These are phyloP conservation scores for Pollicipes pollicipes DNA, from an alignment of 1,140 invertebrate species.

Conservation along the genomic window DNA sequence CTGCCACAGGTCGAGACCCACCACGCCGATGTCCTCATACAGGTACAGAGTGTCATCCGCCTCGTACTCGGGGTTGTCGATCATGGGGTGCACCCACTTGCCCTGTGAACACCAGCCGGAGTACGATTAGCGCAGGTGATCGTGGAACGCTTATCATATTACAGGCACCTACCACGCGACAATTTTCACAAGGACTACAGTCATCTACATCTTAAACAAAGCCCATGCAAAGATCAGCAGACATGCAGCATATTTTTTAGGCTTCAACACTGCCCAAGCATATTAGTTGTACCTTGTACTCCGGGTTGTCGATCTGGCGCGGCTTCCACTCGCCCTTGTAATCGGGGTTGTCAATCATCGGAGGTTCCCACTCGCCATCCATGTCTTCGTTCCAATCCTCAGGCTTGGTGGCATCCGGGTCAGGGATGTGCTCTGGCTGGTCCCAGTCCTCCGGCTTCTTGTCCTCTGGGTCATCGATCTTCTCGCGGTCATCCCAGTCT, in stretches of 20 bases:
- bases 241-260: too few species aligned
- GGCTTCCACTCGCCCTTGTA: constrained; percentile 75
- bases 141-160: too few species aligned
- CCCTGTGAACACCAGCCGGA: constrained; percentile 30
- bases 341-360: constrained; percentile 52
- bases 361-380: constrained; percentile 95
- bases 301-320: constrained; percentile 90
- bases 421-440: constrained; percentile 92
- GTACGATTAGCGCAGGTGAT: not conserved
- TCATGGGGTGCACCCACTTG: constrained; percentile 95
- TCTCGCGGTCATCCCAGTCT: constrained; percentile 87
- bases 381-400: constrained; percentile 99
- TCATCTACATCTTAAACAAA: too few species aligned
- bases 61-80: constrained; percentile 92
- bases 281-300: constrained; percentile 73
- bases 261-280: too few species aligned
- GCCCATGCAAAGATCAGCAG: too few species aligned
- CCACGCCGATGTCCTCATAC: constrained; percentile 68
- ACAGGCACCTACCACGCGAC: too few species aligned
- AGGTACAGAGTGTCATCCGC: constrained; percentile 76
- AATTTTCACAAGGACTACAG: too few species aligned
- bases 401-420: constrained; percentile 92
- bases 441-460: constrained; percentile 74
- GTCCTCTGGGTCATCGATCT: constrained; percentile 90
- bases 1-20: constrained; percentile 97